Evolutionary conservation across 2,888 invertebrate genomes (phyloP).

Genomic region (Monochamus alternatus): DNA sequence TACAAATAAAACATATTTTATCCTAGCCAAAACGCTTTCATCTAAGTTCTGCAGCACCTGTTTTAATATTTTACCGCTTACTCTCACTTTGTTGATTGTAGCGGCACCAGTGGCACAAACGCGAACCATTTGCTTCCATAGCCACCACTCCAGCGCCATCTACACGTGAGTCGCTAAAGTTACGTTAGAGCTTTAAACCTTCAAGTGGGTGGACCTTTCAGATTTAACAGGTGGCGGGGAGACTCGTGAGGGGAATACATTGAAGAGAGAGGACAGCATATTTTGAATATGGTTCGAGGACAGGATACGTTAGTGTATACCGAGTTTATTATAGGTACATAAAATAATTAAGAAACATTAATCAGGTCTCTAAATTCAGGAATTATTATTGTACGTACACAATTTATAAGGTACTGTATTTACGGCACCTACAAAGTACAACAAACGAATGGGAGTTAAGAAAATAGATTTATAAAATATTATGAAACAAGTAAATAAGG

Average conservation of each 20-base stretch:
- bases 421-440: too few relatives aligned
- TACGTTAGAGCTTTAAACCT: constrained; percentile 25
- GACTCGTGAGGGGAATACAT: constrained; percentile 53
- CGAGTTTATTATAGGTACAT: too few relatives aligned
- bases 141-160: constrained; percentile 53
- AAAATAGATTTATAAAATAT: too few relatives aligned
- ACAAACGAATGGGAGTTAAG: too few relatives aligned
- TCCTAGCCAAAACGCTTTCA: neutral
- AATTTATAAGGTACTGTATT: too few relatives aligned
- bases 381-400: too few relatives aligned
- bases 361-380: too few relatives aligned
- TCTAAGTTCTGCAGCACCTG: neutral
- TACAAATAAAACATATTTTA: too few relatives aligned
- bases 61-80: constrained; percentile 41
- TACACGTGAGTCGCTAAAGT: constrained; percentile 49
- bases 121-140: constrained; percentile 43
- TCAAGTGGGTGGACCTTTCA: constrained; percentile 56
- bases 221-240: constrained; percentile 52
- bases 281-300: constrained; percentile 20
- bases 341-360: too few relatives aligned
- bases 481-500: too few relatives aligned
- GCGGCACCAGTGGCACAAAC: constrained; percentile 53
- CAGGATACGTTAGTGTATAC: constrained; percentile 7
- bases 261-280: constrained; percentile 42
- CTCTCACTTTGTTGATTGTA: constrained; percentile 20